A percentile compares a stretch with the other conserved stretches of the same genome.
These are phyloP conservation scores for Zoanthus solanderi DNA, from an alignment of 92 coral and sea anemone species.

Conservation along the genomic window DNA sequence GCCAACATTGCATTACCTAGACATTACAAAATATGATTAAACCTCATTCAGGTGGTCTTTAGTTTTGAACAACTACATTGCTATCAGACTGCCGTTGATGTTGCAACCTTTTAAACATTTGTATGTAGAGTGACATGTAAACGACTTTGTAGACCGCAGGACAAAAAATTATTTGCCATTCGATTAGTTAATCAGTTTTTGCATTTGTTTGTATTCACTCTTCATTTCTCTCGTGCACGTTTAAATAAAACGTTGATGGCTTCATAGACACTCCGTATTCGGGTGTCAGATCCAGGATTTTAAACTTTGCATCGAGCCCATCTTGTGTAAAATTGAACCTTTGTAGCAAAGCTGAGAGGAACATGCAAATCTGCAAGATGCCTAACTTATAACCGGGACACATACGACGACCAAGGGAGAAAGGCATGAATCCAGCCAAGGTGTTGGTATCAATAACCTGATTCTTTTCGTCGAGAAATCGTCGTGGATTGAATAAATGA, in stretches of 20 bases:
- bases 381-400: conserved; percentile 33
- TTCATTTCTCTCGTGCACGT: conserved; percentile 20
- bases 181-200: too few relatives aligned
- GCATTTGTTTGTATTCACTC: neutral
- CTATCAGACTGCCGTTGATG: too few relatives aligned
- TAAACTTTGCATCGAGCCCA: conserved; percentile 6
- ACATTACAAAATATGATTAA: too few relatives aligned
- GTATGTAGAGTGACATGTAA: too few relatives aligned
- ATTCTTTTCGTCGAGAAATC: conserved; percentile 71
- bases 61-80: too few relatives aligned
- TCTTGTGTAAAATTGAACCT: conserved; percentile 21
- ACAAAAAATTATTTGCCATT: too few relatives aligned
- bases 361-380: conserved; percentile 23
- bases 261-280: conserved; percentile 18
- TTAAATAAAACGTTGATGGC: conserved; percentile 14
- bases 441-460: conserved; percentile 11
- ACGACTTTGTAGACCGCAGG: too few relatives aligned
- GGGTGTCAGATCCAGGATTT: conserved; percentile 34
- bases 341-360: conserved; percentile 9
- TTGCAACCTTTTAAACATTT: too few relatives aligned
- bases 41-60: too few relatives aligned
- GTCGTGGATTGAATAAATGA: conserved; percentile 72
- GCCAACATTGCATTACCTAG: too few relatives aligned
- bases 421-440: conserved; percentile 23
- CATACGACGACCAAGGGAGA: conserved; percentile 44